phyloP scores from a whole-genome alignment of 1,140 invertebrate species.

The Popillia japonica region DNA sequence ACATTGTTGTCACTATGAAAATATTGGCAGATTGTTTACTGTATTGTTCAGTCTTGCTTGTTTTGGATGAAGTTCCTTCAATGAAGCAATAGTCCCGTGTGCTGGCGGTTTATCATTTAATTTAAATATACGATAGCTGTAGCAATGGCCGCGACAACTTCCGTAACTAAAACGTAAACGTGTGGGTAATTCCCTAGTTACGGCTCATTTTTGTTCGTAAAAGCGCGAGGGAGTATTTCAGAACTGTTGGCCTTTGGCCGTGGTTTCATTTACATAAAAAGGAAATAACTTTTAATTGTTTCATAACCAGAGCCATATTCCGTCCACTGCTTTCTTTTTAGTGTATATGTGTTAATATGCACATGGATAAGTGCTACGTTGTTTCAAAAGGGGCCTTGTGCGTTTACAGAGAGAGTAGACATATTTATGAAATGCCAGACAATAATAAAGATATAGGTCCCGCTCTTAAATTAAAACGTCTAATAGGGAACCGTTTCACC shows the following conservation, averaged over 20 bases:
- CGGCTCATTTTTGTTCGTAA: conserved; percentile 21
- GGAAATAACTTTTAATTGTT: conserved; percentile 34
- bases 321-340: neutral
- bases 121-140: neutral
- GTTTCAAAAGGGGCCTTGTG: conserved; percentile 18
- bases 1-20: too few species aligned
- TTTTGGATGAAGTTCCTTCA: too few species aligned
- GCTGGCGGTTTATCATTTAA: conserved; percentile 20
- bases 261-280: conserved; percentile 35
- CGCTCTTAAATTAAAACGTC: too few species aligned
- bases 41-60: too few species aligned
- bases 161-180: conserved; percentile 12
- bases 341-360: neutral
- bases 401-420: neutral
- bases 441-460: neutral
- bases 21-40: too few species aligned
- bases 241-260: neutral
- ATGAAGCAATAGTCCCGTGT: neutral
- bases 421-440: neutral
- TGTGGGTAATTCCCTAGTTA: conserved; percentile 3
- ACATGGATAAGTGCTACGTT: conserved; percentile 22
- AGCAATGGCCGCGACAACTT: neutral
- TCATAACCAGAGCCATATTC: neutral
- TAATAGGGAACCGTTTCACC: too few species aligned
- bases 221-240: conserved; percentile 4